phyloP scores from a whole-genome alignment of 2,888 invertebrate genomes.

The Frankliniella intonsa region DNA sequence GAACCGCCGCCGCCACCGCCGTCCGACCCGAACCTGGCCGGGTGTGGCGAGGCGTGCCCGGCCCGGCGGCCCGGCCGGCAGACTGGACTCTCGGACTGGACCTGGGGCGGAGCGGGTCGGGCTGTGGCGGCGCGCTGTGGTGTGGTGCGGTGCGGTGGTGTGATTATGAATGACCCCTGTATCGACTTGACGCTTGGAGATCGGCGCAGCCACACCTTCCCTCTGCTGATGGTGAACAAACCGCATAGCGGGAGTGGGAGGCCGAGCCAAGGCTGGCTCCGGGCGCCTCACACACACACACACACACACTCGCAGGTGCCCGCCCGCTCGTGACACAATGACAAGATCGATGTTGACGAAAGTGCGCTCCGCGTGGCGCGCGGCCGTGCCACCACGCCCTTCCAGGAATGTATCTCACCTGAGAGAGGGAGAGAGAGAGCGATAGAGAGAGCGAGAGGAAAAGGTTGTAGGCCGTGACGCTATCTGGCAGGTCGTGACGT shows the following conservation, averaged over 20 bases:
- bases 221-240: too few relatives aligned
- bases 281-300: too few relatives aligned
- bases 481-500: conserved; percentile 8
- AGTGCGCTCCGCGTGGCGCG: background rate
- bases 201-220: background rate
- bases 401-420: background rate
- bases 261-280: too few relatives aligned
- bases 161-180: background rate
- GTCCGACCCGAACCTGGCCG: too few relatives aligned
- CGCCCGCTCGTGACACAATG: background rate
- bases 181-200: background rate
- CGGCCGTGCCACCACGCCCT: background rate
- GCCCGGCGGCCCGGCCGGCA: too few relatives aligned
- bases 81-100: too few relatives aligned
- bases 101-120: too few relatives aligned
- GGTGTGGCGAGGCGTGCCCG: too few relatives aligned
- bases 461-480: background rate
- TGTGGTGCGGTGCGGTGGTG: background rate
- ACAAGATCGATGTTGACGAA: conserved; percentile 10
- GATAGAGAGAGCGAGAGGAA: background rate
- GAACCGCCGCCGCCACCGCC: background rate
- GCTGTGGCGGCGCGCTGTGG: too few relatives aligned
- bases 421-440: background rate
- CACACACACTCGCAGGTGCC: background rate
- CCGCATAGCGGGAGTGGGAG: too few relatives aligned